phyloP scores from a whole-genome alignment of 2,888 invertebrate species.

The Eudasyphora cyanicolor region DNA sequence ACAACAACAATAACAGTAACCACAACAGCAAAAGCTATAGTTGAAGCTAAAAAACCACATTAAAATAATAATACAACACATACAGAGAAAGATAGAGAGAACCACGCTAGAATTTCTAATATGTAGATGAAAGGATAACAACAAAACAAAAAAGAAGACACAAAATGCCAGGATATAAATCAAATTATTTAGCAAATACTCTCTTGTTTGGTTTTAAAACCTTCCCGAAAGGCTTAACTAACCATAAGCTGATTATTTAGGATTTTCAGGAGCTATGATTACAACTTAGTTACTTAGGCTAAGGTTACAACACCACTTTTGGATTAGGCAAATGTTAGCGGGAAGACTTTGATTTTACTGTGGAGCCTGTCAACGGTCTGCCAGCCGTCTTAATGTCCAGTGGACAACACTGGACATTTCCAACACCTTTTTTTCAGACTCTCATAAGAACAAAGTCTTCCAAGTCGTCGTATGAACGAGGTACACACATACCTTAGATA shows the following conservation, averaged over 20 bases:
- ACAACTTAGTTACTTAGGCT: background rate
- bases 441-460: constrained; percentile 46
- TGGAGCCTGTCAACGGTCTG: constrained; percentile 36
- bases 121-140: background rate
- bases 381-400: background rate
- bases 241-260: constrained; percentile 28
- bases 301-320: constrained; percentile 15
- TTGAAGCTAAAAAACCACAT: constrained; percentile 13
- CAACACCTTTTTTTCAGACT: constrained; percentile 22
- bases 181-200: background rate
- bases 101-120: background rate
- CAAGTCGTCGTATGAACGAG: background rate
- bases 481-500: background rate
- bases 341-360: constrained; percentile 55
- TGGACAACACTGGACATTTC: background rate
- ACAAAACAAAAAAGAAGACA: background rate
- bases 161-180: constrained; percentile 1
- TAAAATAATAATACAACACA: background rate
- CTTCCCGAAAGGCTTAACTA: constrained; percentile 8
- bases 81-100: background rate
- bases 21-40: constrained; percentile 23
- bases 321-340: constrained; percentile 8
- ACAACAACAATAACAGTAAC: constrained; percentile 26
- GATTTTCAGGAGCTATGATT: background rate
- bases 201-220: background rate